Base-by-base conservation (phyloP, 2,888 invertebrate species). In the Trichopoda pennipes region DNA sequence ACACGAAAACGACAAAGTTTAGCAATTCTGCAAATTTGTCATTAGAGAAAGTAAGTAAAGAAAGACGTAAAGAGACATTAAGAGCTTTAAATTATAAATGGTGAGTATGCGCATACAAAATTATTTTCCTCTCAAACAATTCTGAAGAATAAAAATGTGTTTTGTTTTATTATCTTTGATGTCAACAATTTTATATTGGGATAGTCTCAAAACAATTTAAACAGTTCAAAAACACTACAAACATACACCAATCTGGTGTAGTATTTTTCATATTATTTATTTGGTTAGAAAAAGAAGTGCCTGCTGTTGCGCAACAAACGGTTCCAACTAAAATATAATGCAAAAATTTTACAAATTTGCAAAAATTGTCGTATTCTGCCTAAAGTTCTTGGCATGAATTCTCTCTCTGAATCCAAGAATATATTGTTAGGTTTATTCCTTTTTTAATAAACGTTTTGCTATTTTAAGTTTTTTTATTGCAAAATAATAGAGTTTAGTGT, bases 31-130 rank as follows among this genome's bases (percentile, higher is more conserved):
- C 12, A 23, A 38, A 1, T 56, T 42, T 23, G 28, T 1, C 3
- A 28, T 1, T 12, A 21, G 16, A 9, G 12, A 23, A 16, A 21
- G 1, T 35, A 35, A 49, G 1, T n/a, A 44, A 44, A 49, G 28
- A n/a, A 42, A 42, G 23, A 32, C 32, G 8, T n/a, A 47, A 4
- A 32, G n/a, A 68, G 17, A 49, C 16, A 56, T 8, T 14, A 16
- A 61, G 55, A 23, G 21, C 19, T 1, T 23, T 12, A 44, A 23
- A 16, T 10, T 55, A 42, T 56, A 17, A 51, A 10, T 51, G 81
- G 77, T 81, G 81, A 81, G 81, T 81, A 7, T 81, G 81, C 81
- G 81, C 58, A 8, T 21, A 19, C 14, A 38, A 17, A 38, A 17
- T 16, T 19, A 0, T 19, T 70, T 19, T 19, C 21, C n/a, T 12